These are phyloP conservation scores for Andrena haemorrhoa DNA, from an alignment of 2,888 invertebrate genomes.

Conservation along the genomic window DNA sequence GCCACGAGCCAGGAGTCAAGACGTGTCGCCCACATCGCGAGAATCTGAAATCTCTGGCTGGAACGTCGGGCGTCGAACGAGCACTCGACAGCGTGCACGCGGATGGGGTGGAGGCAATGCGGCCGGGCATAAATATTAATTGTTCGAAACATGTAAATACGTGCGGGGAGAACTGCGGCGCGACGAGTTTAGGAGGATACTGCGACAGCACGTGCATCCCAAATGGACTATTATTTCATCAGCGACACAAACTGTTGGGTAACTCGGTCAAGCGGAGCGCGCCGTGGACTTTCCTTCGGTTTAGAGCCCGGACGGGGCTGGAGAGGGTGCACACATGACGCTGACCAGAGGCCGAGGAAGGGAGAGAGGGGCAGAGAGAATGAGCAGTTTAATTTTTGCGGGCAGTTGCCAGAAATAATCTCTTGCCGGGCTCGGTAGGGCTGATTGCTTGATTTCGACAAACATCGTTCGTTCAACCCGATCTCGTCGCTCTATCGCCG, in stretches of 20 bases:
- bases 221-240: constrained; percentile 84
- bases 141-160: constrained; percentile 83
- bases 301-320: constrained; percentile 11
- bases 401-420: constrained; percentile 77
- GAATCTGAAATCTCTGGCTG: constrained; percentile 23
- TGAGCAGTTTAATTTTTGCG: constrained; percentile 76
- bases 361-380: constrained; percentile 17
- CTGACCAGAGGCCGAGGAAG: background rate
- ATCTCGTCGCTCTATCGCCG: constrained; percentile 51
- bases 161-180: constrained; percentile 67
- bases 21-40: constrained; percentile 10
- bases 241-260: constrained; percentile 82
- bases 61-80: constrained; percentile 24
- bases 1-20: background rate
- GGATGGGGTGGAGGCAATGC: constrained; percentile 26
- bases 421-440: constrained; percentile 69
- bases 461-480: constrained; percentile 74
- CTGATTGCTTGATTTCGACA: constrained; percentile 82
- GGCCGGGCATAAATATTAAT: constrained; percentile 83
- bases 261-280: constrained; percentile 78
- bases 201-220: constrained; percentile 82
- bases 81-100: constrained; percentile 27
- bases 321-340: constrained; percentile 5
- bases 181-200: constrained; percentile 63
- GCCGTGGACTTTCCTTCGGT: constrained; percentile 62